Percentiles rank a stretch among this genome's conserved stretches.
These are phyloP conservation scores for Frieseomelitta varia DNA, from an alignment of 1,140 invertebrate genomes.

Conservation along the genomic window DNA sequence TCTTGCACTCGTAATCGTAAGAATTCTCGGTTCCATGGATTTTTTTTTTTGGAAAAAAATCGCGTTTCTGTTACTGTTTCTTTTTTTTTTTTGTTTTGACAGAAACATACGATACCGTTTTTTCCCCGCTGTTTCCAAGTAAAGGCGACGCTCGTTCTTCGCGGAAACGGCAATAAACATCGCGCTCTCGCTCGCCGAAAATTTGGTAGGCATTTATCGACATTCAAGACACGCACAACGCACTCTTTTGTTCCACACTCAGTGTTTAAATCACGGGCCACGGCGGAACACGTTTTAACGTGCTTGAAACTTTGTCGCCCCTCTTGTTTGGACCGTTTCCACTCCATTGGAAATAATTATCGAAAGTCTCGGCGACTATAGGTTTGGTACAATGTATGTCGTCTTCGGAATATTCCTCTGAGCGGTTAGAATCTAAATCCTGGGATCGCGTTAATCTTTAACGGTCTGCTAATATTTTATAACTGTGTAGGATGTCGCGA, in stretches of 20 bases:
- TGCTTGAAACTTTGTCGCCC: constrained; percentile 2
- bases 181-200: background rate
- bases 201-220: constrained; percentile 18
- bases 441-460: too few relatives aligned
- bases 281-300: background rate
- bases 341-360: background rate
- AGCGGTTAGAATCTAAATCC: background rate
- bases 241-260: background rate
- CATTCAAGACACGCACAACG: background rate
- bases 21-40: background rate
- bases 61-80: background rate
- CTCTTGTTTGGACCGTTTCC: background rate
- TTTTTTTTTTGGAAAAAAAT: too few relatives aligned
- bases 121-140: constrained; percentile 4
- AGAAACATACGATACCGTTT: constrained; percentile 8
- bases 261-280: background rate
- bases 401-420: background rate
- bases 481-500: background rate
- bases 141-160: constrained; percentile 17
- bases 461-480: background rate
- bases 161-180: constrained; percentile 22
- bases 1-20: background rate
- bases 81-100: too few relatives aligned
- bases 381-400: background rate
- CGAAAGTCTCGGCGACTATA: background rate